Evolutionary conservation across 2,797 vertebrate species (phyloP).

Genomic region (Alcedo quadribrachys): DNA sequence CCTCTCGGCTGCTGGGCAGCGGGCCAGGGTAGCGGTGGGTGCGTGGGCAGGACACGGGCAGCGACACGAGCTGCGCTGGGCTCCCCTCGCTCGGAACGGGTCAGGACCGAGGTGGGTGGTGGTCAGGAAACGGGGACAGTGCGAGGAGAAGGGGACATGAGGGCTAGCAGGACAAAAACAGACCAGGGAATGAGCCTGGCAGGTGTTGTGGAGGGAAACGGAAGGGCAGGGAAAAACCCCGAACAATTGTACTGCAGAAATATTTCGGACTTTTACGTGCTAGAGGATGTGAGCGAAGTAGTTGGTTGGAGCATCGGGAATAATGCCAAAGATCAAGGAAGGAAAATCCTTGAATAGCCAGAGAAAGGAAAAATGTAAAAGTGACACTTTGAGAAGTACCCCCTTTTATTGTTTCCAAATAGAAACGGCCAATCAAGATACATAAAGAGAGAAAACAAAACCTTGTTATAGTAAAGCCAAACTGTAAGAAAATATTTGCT

Average conservation of each 20-base stretch:
- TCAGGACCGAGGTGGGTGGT: background rate
- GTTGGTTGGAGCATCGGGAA: background rate
- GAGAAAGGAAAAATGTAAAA: background rate
- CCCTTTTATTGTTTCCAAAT: background rate
- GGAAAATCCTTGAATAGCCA: background rate
- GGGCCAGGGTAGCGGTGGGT: background rate
- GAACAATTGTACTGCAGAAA: background rate
- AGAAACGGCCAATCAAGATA: background rate
- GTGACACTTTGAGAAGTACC: background rate
- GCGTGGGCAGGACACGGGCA: background rate
- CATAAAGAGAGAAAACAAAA: background rate
- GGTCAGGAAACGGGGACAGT: background rate
- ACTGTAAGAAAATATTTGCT: background rate
- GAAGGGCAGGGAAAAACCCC: background rate
- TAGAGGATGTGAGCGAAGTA: background rate
- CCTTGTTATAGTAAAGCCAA: background rate
- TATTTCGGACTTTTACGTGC: rapidly evolving
- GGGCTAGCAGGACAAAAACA: background rate
- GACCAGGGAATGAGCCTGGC: background rate
- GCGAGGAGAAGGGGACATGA: background rate
- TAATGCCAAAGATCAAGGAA: background rate
- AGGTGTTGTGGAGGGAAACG: rapidly evolving
- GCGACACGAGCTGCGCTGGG: rapidly evolving
- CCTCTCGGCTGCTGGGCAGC: background rate
- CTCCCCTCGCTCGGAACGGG: background rate